These are phyloP conservation scores for Pagetopsis macropterus DNA, from an alignment of 2,797 vertebrate genomes.

Conservation along the genomic window DNA sequence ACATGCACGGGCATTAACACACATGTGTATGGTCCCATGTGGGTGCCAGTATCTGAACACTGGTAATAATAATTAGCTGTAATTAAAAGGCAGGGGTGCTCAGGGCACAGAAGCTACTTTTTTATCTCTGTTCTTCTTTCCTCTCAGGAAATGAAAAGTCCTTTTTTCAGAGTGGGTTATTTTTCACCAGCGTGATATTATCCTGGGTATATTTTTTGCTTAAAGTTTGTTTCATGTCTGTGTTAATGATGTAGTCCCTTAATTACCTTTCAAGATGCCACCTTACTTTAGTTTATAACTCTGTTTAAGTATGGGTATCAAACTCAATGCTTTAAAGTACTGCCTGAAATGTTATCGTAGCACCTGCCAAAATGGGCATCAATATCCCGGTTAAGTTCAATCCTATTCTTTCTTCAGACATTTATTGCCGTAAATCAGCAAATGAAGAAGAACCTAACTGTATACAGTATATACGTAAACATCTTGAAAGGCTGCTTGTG, in stretches of 20 bases:
- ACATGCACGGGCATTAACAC: conserved; percentile 1
- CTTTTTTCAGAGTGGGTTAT: conserved; percentile 38
- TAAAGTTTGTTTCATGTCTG: conserved; percentile 12
- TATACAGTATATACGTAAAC: background rate
- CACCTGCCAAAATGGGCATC: background rate
- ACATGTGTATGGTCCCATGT: conserved; percentile 42
- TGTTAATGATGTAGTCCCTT: too few species aligned
- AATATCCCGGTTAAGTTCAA: background rate
- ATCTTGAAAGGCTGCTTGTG: background rate
- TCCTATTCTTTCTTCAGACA: background rate
- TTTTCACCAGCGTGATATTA: conserved; percentile 39
- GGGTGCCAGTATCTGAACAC: conserved; percentile 43
- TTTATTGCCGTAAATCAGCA: background rate
- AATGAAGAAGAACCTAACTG: background rate
- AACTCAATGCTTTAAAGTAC: background rate
- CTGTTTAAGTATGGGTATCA: background rate
- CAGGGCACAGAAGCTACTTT: conserved; percentile 21
- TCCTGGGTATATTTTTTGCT: conserved; percentile 24
- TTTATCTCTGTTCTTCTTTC: conserved; percentile 33
- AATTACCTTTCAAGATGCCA: too few species aligned
- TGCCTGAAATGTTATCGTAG: conserved; percentile 6
- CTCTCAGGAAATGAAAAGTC: conserved; percentile 48
- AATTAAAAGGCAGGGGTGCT: conserved; percentile 69
- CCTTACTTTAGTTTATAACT: conserved; percentile 1
- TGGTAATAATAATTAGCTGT: conserved; percentile 71